Conservation (phyloP, 2,797 vertebrate genomes). For the Sebastes paucispinis region DNA sequence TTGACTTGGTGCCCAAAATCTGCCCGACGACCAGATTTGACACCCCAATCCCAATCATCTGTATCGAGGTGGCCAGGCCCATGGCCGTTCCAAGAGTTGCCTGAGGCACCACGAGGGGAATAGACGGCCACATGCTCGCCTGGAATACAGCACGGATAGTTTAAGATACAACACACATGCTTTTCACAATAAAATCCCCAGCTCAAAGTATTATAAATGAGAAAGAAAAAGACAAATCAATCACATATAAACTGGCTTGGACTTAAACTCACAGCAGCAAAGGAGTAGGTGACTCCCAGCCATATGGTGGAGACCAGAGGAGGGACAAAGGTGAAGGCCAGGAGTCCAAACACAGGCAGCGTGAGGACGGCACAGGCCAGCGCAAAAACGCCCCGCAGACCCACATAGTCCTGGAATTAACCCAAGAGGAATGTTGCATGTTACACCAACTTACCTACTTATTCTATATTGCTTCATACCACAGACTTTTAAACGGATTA, state of each 20-base stretch:
- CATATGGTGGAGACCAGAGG: slow-evolving; percentile 84
- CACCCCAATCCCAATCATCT: slow-evolving; percentile 86
- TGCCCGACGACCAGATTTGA: slow-evolving; percentile 86
- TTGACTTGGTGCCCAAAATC: slow-evolving; percentile 84
- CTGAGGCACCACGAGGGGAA: slow-evolving; percentile 86
- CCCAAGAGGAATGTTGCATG: neutral
- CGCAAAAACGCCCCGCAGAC: slow-evolving; percentile 83
- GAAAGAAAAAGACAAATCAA: neutral
- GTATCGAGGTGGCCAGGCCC: slow-evolving; percentile 86
- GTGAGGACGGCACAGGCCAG: slow-evolving; percentile 80
- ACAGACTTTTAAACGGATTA: neutral
- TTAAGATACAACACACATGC: neutral
- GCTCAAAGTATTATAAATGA: neutral
- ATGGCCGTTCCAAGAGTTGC: slow-evolving; percentile 86
- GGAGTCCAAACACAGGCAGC: slow-evolving; percentile 83
- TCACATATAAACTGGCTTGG: neutral
- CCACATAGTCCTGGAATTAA: slow-evolving; percentile 77
- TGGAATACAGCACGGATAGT: slow-evolving; percentile 47
- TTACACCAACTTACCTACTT: neutral
- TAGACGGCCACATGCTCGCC: slow-evolving; percentile 89
- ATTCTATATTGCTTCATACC: neutral
- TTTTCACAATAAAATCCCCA: neutral
- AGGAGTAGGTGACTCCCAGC: slow-evolving; percentile 87
- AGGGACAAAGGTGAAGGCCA: slow-evolving; percentile 86
- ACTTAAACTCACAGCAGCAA: slow-evolving; percentile 81